Evolutionary conservation across 2,888 invertebrate genomes (phyloP).

Genomic region (Rhorus exstirpatorius): DNA sequence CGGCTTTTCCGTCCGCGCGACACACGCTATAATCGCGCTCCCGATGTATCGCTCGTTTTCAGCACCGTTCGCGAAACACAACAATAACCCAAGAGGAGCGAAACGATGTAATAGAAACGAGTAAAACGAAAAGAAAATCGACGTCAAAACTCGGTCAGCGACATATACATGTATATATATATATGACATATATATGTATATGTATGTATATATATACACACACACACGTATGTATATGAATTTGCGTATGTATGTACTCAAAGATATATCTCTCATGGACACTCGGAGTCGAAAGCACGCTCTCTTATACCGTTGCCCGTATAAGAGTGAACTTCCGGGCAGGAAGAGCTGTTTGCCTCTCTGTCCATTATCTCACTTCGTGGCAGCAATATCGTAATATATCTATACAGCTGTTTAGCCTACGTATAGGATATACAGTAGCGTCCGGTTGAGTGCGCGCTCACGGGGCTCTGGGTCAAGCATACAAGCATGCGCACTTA

Average conservation of each 20-base stretch:
- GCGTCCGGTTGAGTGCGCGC: neutral
- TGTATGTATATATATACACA: neutral
- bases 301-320: neutral
- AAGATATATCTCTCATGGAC: neutral
- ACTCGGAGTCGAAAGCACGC: too few species aligned
- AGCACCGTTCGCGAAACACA: neutral
- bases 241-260: too few species aligned
- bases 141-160: constrained; percentile 41
- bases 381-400: neutral
- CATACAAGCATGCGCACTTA: too few species aligned
- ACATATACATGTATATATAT: too few species aligned
- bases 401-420: neutral
- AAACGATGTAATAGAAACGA: neutral
- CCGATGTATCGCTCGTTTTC: neutral
- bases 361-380: neutral
- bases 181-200: too few species aligned
- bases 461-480: neutral
- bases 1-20: constrained; percentile 1
- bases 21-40: neutral
- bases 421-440: constrained; percentile 15
- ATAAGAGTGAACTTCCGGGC: constrained; percentile 18
- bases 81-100: neutral
- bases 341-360: constrained; percentile 25
- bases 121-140: too few species aligned
- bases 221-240: too few species aligned